These are phyloP conservation scores for Plebejus argus DNA, from an alignment of 2,888 invertebrate genomes.

Conservation along the genomic window DNA sequence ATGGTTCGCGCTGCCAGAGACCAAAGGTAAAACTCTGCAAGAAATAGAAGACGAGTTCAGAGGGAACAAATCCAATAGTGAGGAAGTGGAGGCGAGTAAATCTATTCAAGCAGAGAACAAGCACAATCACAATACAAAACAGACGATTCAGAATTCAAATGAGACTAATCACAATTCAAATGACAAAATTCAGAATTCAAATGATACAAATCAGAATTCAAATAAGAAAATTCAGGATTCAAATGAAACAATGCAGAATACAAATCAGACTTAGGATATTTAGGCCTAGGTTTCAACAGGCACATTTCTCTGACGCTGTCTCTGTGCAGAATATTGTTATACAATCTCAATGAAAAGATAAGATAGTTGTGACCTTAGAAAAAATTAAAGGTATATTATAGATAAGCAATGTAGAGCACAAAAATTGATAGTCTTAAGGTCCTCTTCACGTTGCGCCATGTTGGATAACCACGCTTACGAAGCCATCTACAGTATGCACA, in stretches of 20 bases:
- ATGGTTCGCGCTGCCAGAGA: constrained; percentile 82
- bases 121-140: constrained; percentile 52
- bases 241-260: background rate
- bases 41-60: constrained; percentile 83
- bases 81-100: constrained; percentile 53
- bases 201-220: background rate
- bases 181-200: background rate
- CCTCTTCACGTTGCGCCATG: too few relatives aligned
- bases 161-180: background rate
- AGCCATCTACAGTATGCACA: too few relatives aligned
- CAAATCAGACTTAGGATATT: constrained; percentile 35
- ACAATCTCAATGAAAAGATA: background rate
- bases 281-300: background rate
- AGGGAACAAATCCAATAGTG: constrained; percentile 53
- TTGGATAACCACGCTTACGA: too few relatives aligned
- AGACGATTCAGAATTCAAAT: constrained; percentile 40
- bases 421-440: background rate
- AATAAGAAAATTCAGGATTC: background rate
- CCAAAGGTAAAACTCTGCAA: constrained; percentile 82
- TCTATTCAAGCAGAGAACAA: constrained; percentile 55
- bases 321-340: background rate
- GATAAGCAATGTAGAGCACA: background rate
- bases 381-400: background rate
- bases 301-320: background rate
- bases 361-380: background rate